Base-by-base conservation (phyloP, 1,140 invertebrate genomes). In the Chymomyza costata region DNA sequence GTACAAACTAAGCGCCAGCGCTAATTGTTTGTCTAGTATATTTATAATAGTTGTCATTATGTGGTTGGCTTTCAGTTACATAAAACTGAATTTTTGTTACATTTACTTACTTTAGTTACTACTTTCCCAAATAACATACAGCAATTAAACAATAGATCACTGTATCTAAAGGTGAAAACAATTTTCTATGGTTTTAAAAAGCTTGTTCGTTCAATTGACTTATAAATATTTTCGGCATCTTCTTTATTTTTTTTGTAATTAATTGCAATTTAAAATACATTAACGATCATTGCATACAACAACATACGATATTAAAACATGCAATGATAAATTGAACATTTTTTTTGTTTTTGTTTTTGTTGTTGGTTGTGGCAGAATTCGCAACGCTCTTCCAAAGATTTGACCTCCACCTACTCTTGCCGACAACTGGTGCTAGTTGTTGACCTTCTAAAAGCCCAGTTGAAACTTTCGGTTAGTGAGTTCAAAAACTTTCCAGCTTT, bases 381-480 rank as follows among this genome's bases (percentile, higher is more conserved):
- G 64, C 65, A 60, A 56, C 58, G 58, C 52, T 49, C 56, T 59
- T 54, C 25, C 14, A 13, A 44, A 49, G 44, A 25, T 51, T 35
- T 51, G 69, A 55, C 65, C 70, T 70, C 71, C 71, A 66, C 70
- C 70, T 78, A 78, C 70, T 66, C 63, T 71, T 70, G 21, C 21
- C 8, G 21, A 3, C 21, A 25, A 25, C 21, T n/a, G n/a, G n/a
- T n/a, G n/a, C n/a, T n/a, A n/a, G n/a, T n/a, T n/a, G n/a, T n/a
- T n/a, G n/a, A n/a, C n/a, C n/a, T 25, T 25, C 21, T 8, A 25
- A n/a, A n/a, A 25, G 21, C 21, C n/a, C 21, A 25, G 21, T 25
- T 25, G 3, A 8, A n/a, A 25, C 21, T 8, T 25, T 25, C 21
- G 21, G 21, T 25, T 3, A 5, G 21, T 25, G 21, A 25, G 21